A percentile compares a stretch with the other conserved stretches of the same genome.
These are phyloP conservation scores for Parochlus steinenii DNA, from an alignment of 2,888 invertebrate genomes.

Conservation along the genomic window DNA sequence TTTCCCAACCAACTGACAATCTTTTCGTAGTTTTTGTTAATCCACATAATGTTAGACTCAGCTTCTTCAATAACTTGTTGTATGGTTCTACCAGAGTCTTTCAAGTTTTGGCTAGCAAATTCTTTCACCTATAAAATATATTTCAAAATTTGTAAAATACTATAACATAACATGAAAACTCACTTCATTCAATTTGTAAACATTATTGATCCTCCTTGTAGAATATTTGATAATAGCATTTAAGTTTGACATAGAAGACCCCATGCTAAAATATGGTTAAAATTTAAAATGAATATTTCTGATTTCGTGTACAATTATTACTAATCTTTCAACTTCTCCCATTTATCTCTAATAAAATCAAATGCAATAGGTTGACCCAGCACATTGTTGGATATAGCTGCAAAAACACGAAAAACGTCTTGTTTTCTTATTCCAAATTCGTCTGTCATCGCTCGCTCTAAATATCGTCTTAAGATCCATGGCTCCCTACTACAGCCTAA, in stretches of 20 bases:
- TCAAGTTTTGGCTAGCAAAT: slow-evolving; percentile 44
- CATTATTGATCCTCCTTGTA: slow-evolving; percentile 55
- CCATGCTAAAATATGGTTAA: slow-evolving; percentile 39
- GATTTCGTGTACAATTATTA: slow-evolving; percentile 38
- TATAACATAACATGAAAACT: slow-evolving; percentile 16
- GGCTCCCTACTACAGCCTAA: slow-evolving; percentile 70
- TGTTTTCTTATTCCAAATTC: slow-evolving; percentile 68
- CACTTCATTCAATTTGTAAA: slow-evolving; percentile 61
- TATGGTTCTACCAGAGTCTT: slow-evolving; percentile 56
- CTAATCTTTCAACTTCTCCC: slow-evolving; percentile 54
- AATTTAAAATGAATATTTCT: not conserved
- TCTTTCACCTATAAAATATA: slow-evolving; percentile 42
- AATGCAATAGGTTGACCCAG: slow-evolving; percentile 71
- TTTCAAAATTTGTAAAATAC: no score
- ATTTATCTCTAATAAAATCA: slow-evolving; percentile 59
- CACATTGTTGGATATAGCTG: slow-evolving; percentile 54
- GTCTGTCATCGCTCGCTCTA: slow-evolving; percentile 54
- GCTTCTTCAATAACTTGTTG: slow-evolving; percentile 68
- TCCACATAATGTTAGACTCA: slow-evolving; percentile 71
- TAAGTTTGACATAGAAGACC: slow-evolving; percentile 50
- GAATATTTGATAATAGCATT: slow-evolving; percentile 55
- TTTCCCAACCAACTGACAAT: slow-evolving; percentile 60
- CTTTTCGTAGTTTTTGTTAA: slow-evolving; percentile 51
- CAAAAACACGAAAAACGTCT: slow-evolving; percentile 60
- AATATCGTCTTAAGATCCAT: slow-evolving; percentile 54